Evolutionary conservation across 2,797 vertebrate genomes (phyloP).

Genomic region (Cyprinodon diabolis): DNA sequence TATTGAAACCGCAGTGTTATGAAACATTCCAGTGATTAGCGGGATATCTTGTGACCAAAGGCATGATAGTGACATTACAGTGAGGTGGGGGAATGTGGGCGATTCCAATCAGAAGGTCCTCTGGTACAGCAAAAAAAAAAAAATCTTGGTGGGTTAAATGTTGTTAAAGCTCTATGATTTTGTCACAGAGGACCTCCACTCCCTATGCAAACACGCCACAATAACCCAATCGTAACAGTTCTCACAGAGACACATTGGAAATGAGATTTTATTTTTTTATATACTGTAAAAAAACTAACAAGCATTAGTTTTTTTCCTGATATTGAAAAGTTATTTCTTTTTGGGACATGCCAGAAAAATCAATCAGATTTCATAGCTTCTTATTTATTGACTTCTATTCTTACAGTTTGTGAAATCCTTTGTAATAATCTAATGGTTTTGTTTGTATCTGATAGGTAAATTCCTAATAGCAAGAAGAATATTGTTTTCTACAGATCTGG

Average conservation of each 20-base stretch:
- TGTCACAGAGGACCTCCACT: slow-evolving; percentile 27
- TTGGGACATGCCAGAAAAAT: too few species aligned
- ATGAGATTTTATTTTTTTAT: background rate
- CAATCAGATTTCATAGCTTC: too few species aligned
- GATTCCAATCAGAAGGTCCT: background rate
- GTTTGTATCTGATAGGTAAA: too few species aligned
- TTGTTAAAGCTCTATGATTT: slow-evolving; percentile 15
- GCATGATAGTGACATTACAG: slow-evolving; percentile 10
- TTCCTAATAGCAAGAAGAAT: background rate
- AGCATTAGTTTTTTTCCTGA: background rate
- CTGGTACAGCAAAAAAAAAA: background rate
- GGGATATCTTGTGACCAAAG: slow-evolving; percentile 51
- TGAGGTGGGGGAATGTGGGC: background rate
- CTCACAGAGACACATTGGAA: slow-evolving; percentile 8
- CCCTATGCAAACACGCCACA: background rate
- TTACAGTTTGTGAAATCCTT: too few species aligned
- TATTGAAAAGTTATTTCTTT: too few species aligned
- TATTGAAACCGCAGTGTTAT: slow-evolving; percentile 10
- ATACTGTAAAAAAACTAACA: background rate
- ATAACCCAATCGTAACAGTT: slow-evolving; percentile 17
- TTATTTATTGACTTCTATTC: too few species aligned
- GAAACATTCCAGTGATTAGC: slow-evolving; percentile 35
- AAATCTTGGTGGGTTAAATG: background rate
- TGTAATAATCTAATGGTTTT: too few species aligned
- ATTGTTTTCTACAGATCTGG: background rate